phyloP scores from a whole-genome alignment of 2,888 invertebrate species.

The Rosalia funebris region DNA sequence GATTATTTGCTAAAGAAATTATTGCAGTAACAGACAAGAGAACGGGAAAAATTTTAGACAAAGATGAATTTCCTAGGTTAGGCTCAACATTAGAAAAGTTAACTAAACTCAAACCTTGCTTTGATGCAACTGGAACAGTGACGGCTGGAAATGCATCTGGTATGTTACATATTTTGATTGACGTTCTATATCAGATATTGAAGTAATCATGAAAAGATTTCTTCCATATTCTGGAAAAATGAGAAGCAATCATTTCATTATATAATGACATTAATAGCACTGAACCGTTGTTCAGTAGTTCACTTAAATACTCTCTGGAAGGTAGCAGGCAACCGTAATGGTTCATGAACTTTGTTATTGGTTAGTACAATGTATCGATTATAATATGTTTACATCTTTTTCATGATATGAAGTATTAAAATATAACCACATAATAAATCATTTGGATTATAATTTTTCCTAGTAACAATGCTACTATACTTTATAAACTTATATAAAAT shows the following conservation, averaged over 20 bases:
- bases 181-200: not conserved
- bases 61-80: constrained; percentile 78
- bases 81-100: constrained; percentile 71
- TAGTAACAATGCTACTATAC: no score
- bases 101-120: constrained; percentile 72
- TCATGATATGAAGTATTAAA: no score
- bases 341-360: no score
- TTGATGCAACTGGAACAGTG: constrained; percentile 73
- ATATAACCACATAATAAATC: no score
- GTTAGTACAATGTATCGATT: no score
- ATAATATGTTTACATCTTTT: no score
- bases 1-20: constrained; percentile 77
- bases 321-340: no score
- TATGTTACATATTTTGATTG: no score
- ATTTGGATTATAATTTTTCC: no score
- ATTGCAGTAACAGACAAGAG: constrained; percentile 67
- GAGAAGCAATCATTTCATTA: not conserved
- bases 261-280: not conserved
- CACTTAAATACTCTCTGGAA: no score
- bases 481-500: no score
- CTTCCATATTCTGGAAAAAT: not conserved
- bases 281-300: not conserved
- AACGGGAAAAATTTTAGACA: constrained; percentile 61
- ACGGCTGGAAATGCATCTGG: constrained; percentile 85
- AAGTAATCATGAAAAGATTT: not conserved